Evolutionary conservation across 2,888 invertebrate genomes (phyloP), one percentile per base, ranked within the genome.

Genomic region (Altica lythri): DNA sequence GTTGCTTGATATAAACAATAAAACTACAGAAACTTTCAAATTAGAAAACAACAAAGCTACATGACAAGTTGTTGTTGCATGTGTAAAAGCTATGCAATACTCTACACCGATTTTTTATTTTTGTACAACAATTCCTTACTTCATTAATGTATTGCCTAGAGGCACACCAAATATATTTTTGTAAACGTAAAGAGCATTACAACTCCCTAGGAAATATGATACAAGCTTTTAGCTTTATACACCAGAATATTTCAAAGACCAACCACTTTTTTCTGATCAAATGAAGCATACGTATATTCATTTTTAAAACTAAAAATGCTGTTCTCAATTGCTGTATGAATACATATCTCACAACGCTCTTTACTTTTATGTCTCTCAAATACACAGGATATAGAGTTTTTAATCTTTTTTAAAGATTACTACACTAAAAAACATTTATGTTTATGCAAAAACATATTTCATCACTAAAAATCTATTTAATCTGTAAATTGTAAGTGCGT

Each of bases 101-200:
- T n/a, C n/a, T n/a, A n/a, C n/a, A n/a, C n/a, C n/a, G n/a, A 30
- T 30, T 30, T 30, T 30, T 30, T 30, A 30, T 30, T 30, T 30
- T 30, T 30, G 30, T 30, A 30, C 30, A 30, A 30, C 10, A 30
- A 13, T 30, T 13, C 12, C 13, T 30, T 30, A 30, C 30, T 30
- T 10, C 30, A 30, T 30, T 30, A 30, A 30, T 30, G 30, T 30
- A 30, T 30, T 30, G 30, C 30, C 9, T 30, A 4, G 30, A 12
- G 30, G 30, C 30, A 30, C 30, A 30, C 4, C 30, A 30, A 30
- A 30, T 13, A 30, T 30, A 13, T 30, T 30, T 27, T 30, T 30
- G 30, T 30, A 30, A 30, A 27, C n/a, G 27, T 27, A 27, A 27
- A 27, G 2, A 27, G 27, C 27, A 10, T 9, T 30, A 12, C 13